Evolutionary conservation across 2,888 invertebrate genomes (phyloP).

Genomic region (Eupithecia dodoneata): DNA sequence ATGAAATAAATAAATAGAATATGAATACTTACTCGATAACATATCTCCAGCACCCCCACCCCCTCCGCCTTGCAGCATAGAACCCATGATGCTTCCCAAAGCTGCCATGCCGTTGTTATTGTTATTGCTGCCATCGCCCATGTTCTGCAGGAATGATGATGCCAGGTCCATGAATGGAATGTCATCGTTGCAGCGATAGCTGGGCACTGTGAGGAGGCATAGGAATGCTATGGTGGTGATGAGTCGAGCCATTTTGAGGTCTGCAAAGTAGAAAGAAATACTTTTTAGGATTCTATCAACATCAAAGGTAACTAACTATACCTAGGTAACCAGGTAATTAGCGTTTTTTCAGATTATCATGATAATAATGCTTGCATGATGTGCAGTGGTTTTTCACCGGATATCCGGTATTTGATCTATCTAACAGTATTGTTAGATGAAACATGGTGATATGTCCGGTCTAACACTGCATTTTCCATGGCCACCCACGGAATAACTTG

Average conservation of each 20-base stretch:
- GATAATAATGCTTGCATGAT: background rate
- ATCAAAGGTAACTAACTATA: too few species aligned
- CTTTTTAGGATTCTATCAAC: background rate
- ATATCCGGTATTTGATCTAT: background rate
- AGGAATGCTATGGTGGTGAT: slow-evolving; percentile 54
- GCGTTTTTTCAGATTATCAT: too few species aligned
- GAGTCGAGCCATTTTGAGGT: slow-evolving; percentile 60
- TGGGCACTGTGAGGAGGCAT: slow-evolving; percentile 61
- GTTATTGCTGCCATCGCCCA: slow-evolving; percentile 69
- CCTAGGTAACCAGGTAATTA: too few species aligned
- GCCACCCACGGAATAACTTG: background rate
- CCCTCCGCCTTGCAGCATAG: slow-evolving; percentile 86
- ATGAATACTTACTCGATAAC: slow-evolving; percentile 67
- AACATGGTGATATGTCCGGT: background rate
- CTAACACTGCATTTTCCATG: background rate
- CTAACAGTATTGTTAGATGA: background rate
- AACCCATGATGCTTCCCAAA: slow-evolving; percentile 87
- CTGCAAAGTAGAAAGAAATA: slow-evolving; percentile 30
- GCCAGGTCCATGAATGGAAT: slow-evolving; percentile 88
- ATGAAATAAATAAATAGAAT: too few species aligned
- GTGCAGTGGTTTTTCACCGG: background rate
- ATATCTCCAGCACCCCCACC: slow-evolving; percentile 74
- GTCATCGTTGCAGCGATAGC: slow-evolving; percentile 61
- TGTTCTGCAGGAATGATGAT: slow-evolving; percentile 87
- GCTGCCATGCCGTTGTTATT: slow-evolving; percentile 80